Base-by-base conservation (phyloP, 2,888 invertebrate genomes). In the Troilus luridus region DNA sequence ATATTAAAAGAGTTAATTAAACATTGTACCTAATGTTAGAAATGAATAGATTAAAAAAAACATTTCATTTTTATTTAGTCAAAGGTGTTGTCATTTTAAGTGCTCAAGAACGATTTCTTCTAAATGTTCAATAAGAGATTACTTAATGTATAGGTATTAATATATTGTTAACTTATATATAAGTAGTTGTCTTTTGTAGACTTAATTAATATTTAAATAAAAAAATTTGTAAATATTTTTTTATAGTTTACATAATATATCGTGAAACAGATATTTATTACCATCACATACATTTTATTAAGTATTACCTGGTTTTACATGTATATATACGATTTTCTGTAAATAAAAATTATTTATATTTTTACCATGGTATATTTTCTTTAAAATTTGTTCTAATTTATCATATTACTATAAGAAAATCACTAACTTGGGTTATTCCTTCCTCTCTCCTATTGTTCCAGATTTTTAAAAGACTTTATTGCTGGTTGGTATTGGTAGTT, bases 151-250 rank as follows among this genome's bases (percentile, higher is more conserved):
- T 24, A 67, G 8, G 5, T 64, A 21, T 10, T 10, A n/a, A n/a
- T 24, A 24, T 24, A 11, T 24, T 11, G 72, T 14, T 72, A 72
- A 14, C 27, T 72, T 72, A 14, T 27, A 0, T 72, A 17, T 72
- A 72, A 72, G 72, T 72, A 72, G 72, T 72, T 72, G 24, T 27
- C 14, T 7, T 27, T 72, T 14, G 17, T 27, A 72, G 72, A 27
- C 27, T 72, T 72, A 72, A 72, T 72, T 27, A 0, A 27, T 14
- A 27, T 24, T 27, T 27, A 27, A 27, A 67, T 67, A 67, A 9
- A n/a, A 11, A 24, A n/a, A 14, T 72, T 72, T 72, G 72, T 72
- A 72, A 72, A 72, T 72, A 72, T 72, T 72, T 72, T 64, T 72
- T 27, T 72, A 72, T 72, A 14, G 24, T 72, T 72, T 14, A 27